These are phyloP conservation scores for Acanthiza pusilla DNA, from an alignment of 2,797 vertebrate species.

Conservation along the genomic window DNA sequence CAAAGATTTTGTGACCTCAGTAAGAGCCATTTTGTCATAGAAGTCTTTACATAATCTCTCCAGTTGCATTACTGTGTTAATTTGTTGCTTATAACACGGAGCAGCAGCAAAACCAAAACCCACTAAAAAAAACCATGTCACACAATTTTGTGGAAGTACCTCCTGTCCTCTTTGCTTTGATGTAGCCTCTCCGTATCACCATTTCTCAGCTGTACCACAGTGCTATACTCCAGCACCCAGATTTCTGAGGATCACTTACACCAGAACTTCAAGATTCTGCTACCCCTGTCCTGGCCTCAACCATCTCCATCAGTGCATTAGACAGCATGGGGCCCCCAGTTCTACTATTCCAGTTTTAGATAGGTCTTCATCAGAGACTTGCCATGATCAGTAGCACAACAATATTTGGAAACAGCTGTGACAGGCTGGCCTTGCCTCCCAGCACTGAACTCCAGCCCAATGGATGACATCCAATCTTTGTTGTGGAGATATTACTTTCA, in stretches of 20 bases:
- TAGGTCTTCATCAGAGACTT: background rate
- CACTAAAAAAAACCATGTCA: background rate
- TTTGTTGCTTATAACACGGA: background rate
- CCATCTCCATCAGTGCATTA: background rate
- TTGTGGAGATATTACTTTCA: background rate
- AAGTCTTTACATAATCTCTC: background rate
- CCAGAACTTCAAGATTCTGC: background rate
- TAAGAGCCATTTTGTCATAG: background rate
- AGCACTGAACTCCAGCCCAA: background rate
- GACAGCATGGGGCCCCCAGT: fast-evolving
- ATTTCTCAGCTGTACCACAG: background rate
- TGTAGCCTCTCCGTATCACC: background rate
- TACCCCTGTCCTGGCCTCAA: background rate
- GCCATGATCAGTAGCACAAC: background rate
- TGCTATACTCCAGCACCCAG: background rate
- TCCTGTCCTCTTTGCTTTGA: background rate
- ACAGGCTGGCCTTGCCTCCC: background rate
- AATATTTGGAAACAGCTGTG: background rate
- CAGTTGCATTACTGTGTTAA: background rate
- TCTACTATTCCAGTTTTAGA: background rate
- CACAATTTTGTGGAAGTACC: background rate
- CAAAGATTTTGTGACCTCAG: background rate
- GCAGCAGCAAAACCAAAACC: background rate
- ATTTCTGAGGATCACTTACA: background rate
- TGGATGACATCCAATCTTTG: background rate